Evolutionary conservation across 2,888 invertebrate genomes (phyloP), one percentile per base, ranked within the genome.

Genomic region (Scaptomyza polygonia): DNA sequence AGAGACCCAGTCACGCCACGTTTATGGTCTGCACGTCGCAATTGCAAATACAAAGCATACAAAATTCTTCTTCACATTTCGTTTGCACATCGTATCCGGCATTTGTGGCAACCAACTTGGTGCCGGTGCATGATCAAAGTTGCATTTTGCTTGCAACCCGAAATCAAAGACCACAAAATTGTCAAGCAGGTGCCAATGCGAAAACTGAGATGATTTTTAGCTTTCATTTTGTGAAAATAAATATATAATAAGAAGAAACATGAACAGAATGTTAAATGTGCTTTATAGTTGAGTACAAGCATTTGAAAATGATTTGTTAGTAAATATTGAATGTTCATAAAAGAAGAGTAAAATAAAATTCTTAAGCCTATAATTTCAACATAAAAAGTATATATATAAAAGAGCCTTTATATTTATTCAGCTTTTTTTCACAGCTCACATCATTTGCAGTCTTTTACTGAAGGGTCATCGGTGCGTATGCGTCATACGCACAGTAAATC

Each of bases 1-100:
- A 61, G 55, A 53, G 63, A 57, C 58, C 64, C 67, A 78, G 85
- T 69, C 85, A 78, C 75, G 78, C 68, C 75, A 27, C 58, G 40
- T 77, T 57, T 61, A 65, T 63, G 64, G 64, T 6, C 52, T 61
- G 71, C 79, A 86, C 86, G 81, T 83, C 61, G 67, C 64, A 61
- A 56, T 52, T 49, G 72, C 62, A 77, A 82, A 86, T 64, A 39
- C 36, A 39, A 3, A 77, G 74, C 74, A 82, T 59, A 62, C 64
- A 62, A 72, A 78, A 65, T 66, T 69, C 66, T 66, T 69, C 66
- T 58, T 55, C 52, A 55, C 52, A 67, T 61, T 63, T 47, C 14
- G 44, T 29, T 49, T 64, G 12, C 42, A 18, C 18, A 40, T 18
- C 30, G 8, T 16, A 16, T 11, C 11, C 39, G 12, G 30, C 44